Percentiles rank a stretch among this genome's conserved stretches.
Evolutionary conservation across 2,888 invertebrate genomes (phyloP).

Genomic region (Apoda limacodes): DNA sequence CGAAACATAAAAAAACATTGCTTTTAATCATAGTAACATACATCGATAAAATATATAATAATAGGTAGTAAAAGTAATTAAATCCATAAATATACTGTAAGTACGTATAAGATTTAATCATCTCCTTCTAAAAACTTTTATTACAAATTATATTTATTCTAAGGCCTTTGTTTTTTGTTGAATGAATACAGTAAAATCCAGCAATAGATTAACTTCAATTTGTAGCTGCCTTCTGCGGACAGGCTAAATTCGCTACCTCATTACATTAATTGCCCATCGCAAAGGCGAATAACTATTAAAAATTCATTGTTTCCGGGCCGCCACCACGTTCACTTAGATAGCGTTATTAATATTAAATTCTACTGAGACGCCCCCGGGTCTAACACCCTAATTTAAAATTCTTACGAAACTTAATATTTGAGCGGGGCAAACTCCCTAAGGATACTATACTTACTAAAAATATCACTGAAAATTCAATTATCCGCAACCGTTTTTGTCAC

Average conservation of each 20-base stretch:
- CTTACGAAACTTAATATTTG: slow-evolving; percentile 65
- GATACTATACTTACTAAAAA: slow-evolving; percentile 35
- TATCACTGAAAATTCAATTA: slow-evolving; percentile 30
- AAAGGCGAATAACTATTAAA: slow-evolving; percentile 58
- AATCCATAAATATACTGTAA: too few species aligned
- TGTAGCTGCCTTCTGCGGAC: slow-evolving; percentile 25
- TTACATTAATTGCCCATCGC: slow-evolving; percentile 53
- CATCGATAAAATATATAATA: too few species aligned
- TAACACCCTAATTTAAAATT: slow-evolving; percentile 64
- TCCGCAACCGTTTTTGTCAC: slow-evolving; percentile 45
- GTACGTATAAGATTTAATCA: too few species aligned
- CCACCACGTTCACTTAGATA: slow-evolving; percentile 42
- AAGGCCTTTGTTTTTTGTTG: too few species aligned
- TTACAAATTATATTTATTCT: too few species aligned
- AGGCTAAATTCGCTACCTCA: slow-evolving; percentile 45
- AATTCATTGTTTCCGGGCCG: slow-evolving; percentile 53
- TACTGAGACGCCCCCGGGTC: slow-evolving; percentile 46
- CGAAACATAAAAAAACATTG: too few species aligned
- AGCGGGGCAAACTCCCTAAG: slow-evolving; percentile 40
- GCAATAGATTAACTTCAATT: slow-evolving; percentile 33
- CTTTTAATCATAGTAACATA: too few species aligned
- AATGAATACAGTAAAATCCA: too few species aligned
- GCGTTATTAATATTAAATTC: slow-evolving; percentile 63
- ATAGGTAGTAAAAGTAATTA: too few species aligned
- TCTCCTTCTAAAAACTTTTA: too few species aligned